Evolutionary conservation across 2,797 vertebrate genomes (phyloP), one percentile per base, ranked within the genome.

Genomic region (Poecilia gillii): DNA sequence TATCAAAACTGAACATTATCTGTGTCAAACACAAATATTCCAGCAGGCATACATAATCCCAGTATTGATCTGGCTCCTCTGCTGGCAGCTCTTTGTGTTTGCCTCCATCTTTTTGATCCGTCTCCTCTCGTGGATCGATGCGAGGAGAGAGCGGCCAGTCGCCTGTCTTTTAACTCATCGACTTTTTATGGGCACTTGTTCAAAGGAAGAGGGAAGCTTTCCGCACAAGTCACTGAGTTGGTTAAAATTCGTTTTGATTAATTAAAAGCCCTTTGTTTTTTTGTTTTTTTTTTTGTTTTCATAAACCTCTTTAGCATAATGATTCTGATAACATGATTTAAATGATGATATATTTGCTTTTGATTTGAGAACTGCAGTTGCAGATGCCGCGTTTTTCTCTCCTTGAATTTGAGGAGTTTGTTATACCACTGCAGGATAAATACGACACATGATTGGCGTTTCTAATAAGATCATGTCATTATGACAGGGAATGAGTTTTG

Each of bases 21-120:
- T 43, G 9, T 79, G 84, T 84, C 82, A 62, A 28, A 55, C 80
- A 62, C 78, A 76, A 76, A 75, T 78, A 74, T 82, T 81, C 81
- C 82, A 82, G 77, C 82, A 82, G 80, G 57, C 79, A 23, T 46
- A 45, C 39, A 72, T 75, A 75, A 81, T 84, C 76, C 74, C 23
- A 1, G 20, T 51, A 77, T 75, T 64, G 80, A 86, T 86, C 82
- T 47, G 18, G 36, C 76, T 74, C 16, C 76, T 77, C 45, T 1
- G 71, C 77, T 75, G 77, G 55, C 72, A 46, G 77, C 53, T 81
- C 75, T 53, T 64, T 73, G 28, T 49, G 46, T 73, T 71, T 16
- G 13, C 57, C 55, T 13, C 39, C 46, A 79, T 85, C 72, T 47
- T 81, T 49, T 72, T 64, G 74, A 77, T 84, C 41, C 31, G 45